A percentile compares a stretch with the other conserved stretches of the same genome.
phyloP scores from a whole-genome alignment of 1,140 invertebrate genomes.

The Trinorchestia longiramus region DNA sequence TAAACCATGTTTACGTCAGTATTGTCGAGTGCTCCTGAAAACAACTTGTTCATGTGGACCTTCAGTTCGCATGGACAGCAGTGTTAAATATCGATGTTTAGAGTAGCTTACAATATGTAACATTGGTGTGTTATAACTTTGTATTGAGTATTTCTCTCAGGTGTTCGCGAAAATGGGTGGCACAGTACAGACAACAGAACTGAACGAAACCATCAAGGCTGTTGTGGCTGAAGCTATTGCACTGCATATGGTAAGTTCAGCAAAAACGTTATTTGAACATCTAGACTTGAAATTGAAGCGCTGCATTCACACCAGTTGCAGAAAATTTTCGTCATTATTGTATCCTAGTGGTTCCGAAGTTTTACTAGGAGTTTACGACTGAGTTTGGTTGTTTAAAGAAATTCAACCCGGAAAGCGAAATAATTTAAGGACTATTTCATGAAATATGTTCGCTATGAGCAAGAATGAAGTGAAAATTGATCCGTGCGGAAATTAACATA shows the following conservation, averaged over 20 bases:
- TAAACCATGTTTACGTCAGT: too few species aligned
- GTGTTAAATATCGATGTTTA: neutral
- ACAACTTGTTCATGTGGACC: too few species aligned
- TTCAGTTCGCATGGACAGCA: too few species aligned
- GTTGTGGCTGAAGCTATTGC: slow-evolving; percentile 19
- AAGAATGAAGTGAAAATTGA: neutral
- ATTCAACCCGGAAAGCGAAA: neutral
- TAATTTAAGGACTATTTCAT: neutral
- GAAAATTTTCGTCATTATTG: too few species aligned
- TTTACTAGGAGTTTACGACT: neutral
- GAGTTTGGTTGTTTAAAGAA: neutral
- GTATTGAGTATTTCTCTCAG: neutral
- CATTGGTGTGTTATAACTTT: neutral
- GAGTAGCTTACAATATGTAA: neutral
- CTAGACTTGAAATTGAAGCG: neutral
- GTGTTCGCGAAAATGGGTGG: neutral
- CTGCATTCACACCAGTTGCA: neutral
- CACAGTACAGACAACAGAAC: neutral
- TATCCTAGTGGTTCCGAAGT: neutral
- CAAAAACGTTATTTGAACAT: neutral
- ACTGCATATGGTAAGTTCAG: neutral
- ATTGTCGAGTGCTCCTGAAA: too few species aligned
- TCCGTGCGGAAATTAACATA: too few species aligned
- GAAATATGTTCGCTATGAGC: neutral
- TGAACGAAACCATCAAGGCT: slow-evolving; percentile 36